Evolutionary conservation across 2,888 invertebrate species (phyloP).

Genomic region (Acanthococcus lagerstroemiae): DNA sequence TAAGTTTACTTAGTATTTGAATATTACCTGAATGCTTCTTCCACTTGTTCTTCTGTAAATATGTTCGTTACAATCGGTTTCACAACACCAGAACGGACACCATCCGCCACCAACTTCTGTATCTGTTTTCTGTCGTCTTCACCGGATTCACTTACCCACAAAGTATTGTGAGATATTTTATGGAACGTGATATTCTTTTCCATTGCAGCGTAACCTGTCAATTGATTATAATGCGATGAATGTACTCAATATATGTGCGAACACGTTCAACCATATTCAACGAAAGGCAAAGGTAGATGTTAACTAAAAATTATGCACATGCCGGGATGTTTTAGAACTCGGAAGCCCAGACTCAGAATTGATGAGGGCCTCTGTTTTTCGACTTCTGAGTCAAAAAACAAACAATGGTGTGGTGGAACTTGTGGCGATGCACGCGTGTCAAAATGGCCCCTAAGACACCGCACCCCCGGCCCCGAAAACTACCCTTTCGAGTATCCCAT

Average conservation of each 20-base stretch:
- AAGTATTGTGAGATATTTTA: conserved; percentile 30
- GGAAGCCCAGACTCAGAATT: no score
- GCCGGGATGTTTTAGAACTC: no score
- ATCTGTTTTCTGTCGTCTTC: conserved; percentile 22
- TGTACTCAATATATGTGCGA: background rate
- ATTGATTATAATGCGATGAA: background rate
- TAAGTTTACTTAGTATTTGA: no score
- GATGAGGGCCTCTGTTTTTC: no score
- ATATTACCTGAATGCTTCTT: conserved; percentile 28
- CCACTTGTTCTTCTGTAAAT: conserved; percentile 15
- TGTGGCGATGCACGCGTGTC: no score
- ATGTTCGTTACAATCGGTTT: conserved; percentile 19
- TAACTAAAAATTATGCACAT: no score
- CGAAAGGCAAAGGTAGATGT: no score
- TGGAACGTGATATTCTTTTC: conserved; percentile 29
- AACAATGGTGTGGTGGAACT: no score
- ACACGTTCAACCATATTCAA: background rate
- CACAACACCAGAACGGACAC: conserved; percentile 11
- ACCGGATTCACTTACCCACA: conserved; percentile 26
- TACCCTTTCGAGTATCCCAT: no score
- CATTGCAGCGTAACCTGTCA: conserved; percentile 2
- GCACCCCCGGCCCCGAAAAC: no score
- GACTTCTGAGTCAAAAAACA: no score
- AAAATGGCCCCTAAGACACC: no score
- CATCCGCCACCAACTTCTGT: conserved; percentile 25